Conservation (phyloP, 2,797 vertebrate genomes). For the Scolopax bukidnonensis region DNA sequence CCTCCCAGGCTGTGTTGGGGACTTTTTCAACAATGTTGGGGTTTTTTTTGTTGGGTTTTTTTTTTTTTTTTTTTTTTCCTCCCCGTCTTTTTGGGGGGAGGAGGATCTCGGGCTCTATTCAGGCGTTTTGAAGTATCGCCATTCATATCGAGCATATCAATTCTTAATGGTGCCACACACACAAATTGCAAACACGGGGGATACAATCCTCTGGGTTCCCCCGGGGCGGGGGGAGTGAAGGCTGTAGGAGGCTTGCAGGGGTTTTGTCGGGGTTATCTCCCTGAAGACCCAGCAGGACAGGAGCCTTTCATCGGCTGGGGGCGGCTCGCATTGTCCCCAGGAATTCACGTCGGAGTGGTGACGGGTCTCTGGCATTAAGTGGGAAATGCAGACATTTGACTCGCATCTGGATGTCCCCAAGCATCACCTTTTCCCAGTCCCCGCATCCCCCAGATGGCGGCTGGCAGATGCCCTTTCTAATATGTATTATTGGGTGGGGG, state of each 20-base stretch:
- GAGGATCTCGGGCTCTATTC: constrained; percentile 54
- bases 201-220: background rate
- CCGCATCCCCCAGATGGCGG: accelerated
- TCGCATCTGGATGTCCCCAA: accelerated
- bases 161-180: constrained; percentile 69
- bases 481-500: accelerated
- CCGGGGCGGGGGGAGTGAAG: background rate
- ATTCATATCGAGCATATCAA: constrained; percentile 72
- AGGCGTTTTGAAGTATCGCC: constrained; percentile 39
- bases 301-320: constrained; percentile 9
- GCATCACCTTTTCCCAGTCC: background rate
- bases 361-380: background rate
- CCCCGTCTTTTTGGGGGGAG: background rate
- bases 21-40: constrained; percentile 67
- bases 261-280: constrained; percentile 42
- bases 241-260: background rate
- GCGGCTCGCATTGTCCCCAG: background rate
- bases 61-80: background rate
- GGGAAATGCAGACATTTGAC: background rate
- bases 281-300: constrained; percentile 10
- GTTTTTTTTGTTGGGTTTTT: background rate
- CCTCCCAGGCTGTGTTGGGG: constrained; percentile 77
- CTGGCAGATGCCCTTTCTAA: accelerated
- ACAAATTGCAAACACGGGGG: background rate
- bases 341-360: background rate